A percentile compares a stretch with the other conserved stretches of the same genome.
These are phyloP conservation scores for Agrochola macilenta DNA, from an alignment of 2,888 invertebrate species.

Conservation along the genomic window DNA sequence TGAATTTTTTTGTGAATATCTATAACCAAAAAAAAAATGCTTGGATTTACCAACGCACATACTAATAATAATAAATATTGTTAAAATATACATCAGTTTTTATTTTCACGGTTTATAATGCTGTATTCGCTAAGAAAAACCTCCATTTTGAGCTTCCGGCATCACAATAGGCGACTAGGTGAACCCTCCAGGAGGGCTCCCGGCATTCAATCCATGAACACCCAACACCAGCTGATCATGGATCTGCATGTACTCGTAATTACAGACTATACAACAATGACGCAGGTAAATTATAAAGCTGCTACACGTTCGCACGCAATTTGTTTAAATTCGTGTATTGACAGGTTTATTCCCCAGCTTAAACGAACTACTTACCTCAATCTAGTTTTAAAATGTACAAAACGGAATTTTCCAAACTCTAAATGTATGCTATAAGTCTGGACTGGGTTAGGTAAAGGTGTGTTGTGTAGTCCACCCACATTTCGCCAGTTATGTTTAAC, in stretches of 20 bases:
- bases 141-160: too few species aligned
- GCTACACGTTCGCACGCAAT: slow-evolving; percentile 14
- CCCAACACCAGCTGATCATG: neutral
- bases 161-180: too few species aligned
- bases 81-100: too few species aligned
- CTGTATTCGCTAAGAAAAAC: too few species aligned
- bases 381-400: slow-evolving; percentile 9
- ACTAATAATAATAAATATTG: too few species aligned
- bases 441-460: neutral
- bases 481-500: neutral
- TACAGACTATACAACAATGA: slow-evolving; percentile 21
- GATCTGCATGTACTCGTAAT: slow-evolving; percentile 11
- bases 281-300: slow-evolving; percentile 10
- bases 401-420: neutral
- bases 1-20: too few species aligned
- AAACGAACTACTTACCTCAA: slow-evolving; percentile 19
- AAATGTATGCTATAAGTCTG: neutral
- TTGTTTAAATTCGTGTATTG: slow-evolving; percentile 24
- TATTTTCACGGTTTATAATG: too few species aligned
- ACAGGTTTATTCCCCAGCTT: slow-evolving; percentile 29
- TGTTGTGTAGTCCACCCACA: neutral
- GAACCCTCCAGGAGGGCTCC: too few species aligned
- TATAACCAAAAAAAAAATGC: too few species aligned
- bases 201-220: too few species aligned
- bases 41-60: too few species aligned